phyloP scores from a whole-genome alignment of 1,140 invertebrate species.

The Sycophila sp. region DNA sequence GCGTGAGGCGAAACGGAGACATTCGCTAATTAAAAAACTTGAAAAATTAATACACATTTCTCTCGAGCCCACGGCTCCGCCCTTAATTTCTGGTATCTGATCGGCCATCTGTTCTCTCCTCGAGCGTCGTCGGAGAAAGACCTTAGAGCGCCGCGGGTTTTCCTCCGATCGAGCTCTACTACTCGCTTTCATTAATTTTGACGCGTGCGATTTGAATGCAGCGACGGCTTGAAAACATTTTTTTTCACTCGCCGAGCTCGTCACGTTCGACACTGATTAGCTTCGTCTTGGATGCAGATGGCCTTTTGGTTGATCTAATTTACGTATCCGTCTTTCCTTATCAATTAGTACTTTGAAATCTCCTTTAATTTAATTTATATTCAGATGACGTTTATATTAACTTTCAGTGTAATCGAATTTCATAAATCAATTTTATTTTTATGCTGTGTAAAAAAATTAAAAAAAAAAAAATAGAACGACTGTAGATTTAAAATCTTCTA shows the following conservation, averaged over 20 bases:
- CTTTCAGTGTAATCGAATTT: too few species aligned
- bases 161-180: not conserved
- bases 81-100: slow-evolving; percentile 67
- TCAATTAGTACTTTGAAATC: too few species aligned
- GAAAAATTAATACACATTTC: slow-evolving; percentile 70
- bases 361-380: too few species aligned
- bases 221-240: not conserved
- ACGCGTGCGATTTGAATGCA: slow-evolving; percentile 1
- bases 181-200: slow-evolving; percentile 4
- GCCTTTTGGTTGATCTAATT: too few species aligned
- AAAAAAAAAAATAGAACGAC: too few species aligned
- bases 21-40: slow-evolving; percentile 70
- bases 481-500: too few species aligned
- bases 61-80: slow-evolving; percentile 52
- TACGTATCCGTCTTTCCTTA: too few species aligned
- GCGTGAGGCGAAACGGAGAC: slow-evolving; percentile 63
- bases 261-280: not conserved
- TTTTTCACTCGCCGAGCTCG: too few species aligned
- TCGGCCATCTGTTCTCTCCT: slow-evolving; percentile 66
- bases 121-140: slow-evolving; percentile 41
- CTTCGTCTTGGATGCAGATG: not conserved
- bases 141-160: not conserved
- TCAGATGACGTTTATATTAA: too few species aligned
- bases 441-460: too few species aligned
- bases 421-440: too few species aligned